Conservation (phyloP, 2,888 invertebrate species). For the Steinernema scapterisci region DNA sequence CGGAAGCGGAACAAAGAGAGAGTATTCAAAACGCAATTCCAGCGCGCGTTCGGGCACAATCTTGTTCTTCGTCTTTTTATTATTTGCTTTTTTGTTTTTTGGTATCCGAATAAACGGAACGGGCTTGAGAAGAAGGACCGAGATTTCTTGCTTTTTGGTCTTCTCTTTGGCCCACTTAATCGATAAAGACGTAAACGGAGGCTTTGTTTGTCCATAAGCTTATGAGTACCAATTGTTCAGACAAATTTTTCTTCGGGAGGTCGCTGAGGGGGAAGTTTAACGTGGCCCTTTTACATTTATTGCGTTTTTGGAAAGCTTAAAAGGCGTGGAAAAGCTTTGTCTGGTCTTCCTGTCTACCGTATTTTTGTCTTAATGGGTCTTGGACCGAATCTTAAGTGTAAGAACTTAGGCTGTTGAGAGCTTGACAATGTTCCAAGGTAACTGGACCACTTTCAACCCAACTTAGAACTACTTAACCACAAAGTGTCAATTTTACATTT, state of each 20-base stretch:
- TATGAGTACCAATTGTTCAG: slow-evolving; percentile 5
- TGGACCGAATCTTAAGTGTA: no score
- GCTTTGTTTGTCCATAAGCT: slow-evolving; percentile 24
- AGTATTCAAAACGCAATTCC: neutral
- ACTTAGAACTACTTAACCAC: no score
- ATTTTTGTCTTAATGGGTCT: no score
- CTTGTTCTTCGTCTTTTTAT: neutral
- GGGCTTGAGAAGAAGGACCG: slow-evolving; percentile 10
- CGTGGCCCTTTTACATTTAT: no score
- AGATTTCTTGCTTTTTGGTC: slow-evolving; percentile 21
- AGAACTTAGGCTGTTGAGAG: no score
- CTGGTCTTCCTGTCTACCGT: no score
- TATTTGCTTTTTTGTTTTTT: neutral
- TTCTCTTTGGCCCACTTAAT: neutral
- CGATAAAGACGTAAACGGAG: slow-evolving; percentile 20
- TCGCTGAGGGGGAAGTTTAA: no score
- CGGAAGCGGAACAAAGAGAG: neutral
- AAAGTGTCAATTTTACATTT: no score
- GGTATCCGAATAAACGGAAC: neutral
- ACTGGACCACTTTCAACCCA: no score
- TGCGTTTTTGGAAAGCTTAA: no score
- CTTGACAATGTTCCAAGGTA: no score
- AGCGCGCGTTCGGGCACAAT: neutral
- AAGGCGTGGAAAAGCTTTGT: no score
- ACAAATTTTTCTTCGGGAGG: neutral